Conservation (phyloP, 2,797 vertebrate species). For the Pangasius sanitwongsei region DNA sequence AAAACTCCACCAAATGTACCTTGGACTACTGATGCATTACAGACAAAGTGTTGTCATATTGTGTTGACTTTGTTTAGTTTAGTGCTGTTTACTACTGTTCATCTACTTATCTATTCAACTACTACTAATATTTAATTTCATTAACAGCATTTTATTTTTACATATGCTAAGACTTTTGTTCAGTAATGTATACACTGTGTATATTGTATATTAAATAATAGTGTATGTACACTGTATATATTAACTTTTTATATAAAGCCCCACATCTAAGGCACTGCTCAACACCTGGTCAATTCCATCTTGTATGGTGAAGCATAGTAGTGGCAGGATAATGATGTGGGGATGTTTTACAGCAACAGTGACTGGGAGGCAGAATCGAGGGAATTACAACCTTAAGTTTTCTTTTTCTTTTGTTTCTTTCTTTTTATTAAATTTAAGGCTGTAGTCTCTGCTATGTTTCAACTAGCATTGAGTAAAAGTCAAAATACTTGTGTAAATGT, state of each 20-base stretch:
- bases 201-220: neutral
- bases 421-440: neutral
- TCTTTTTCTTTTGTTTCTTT: neutral
- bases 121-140: neutral
- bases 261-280: neutral
- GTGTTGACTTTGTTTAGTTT: neutral
- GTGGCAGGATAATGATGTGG: neutral
- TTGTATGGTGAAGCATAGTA: neutral
- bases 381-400: neutral
- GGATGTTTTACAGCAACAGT: neutral
- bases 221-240: neutral
- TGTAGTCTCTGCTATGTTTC: neutral
- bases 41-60: neutral
- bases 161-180: neutral
- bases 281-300: neutral
- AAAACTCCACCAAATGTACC: neutral
- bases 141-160: neutral
- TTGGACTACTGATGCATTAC: neutral
- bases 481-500: constrained; percentile 1
- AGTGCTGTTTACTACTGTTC: neutral
- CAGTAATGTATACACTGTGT: neutral
- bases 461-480: neutral
- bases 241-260: neutral
- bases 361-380: neutral
- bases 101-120: neutral